Evolutionary conservation across 2,113 vertebrate genomes (phyloP).

Genomic region (Cygnus buccinator): DNA sequence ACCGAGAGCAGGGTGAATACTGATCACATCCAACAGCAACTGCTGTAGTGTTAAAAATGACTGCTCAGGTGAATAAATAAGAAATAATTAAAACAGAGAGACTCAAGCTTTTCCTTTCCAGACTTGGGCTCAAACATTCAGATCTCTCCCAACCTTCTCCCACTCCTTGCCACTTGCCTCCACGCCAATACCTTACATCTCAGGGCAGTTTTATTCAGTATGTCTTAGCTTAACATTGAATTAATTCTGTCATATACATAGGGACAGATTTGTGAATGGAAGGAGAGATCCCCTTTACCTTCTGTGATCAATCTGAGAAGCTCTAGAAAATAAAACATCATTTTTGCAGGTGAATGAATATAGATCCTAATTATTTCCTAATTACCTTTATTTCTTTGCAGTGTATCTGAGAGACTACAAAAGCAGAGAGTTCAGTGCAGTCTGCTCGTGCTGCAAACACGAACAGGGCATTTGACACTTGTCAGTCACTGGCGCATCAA

Average conservation of each 20-base stretch:
- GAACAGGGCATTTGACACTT: neutral
- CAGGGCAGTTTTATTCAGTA: neutral
- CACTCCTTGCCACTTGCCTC: neutral
- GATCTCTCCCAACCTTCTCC: neutral
- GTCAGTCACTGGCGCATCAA: fast-evolving
- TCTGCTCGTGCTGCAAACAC: neutral
- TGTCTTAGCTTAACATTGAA: neutral
- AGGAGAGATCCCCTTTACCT: neutral
- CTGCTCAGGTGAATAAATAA: neutral
- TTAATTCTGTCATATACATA: neutral
- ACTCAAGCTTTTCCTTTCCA: neutral
- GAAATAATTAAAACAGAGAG: neutral
- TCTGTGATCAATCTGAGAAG: neutral
- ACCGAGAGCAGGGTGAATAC: neutral
- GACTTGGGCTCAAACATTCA: neutral
- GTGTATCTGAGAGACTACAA: neutral
- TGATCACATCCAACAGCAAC: neutral
- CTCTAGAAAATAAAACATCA: too few species aligned
- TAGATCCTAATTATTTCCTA: neutral
- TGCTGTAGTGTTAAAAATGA: neutral
- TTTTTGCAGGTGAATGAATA: too few species aligned
- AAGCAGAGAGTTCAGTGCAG: neutral
- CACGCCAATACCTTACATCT: neutral
- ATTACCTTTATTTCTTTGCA: neutral
- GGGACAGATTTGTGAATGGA: neutral